Conservation (phyloP, 2,113 vertebrate species). For the Turnix velox region DNA sequence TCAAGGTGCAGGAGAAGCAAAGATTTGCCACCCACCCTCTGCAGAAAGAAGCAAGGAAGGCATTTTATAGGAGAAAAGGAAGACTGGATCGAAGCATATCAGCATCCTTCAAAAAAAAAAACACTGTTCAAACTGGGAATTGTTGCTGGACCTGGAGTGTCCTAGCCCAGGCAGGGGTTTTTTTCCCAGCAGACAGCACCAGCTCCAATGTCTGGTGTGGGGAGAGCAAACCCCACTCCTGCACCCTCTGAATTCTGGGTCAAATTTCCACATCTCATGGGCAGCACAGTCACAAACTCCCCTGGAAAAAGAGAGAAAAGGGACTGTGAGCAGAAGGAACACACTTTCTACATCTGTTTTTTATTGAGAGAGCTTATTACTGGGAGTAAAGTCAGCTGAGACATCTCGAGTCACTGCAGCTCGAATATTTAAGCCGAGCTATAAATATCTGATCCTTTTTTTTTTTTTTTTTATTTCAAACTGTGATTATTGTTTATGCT, state of each 20-base stretch:
- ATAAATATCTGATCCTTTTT: slow-evolving; percentile 31
- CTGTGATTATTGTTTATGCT: slow-evolving; percentile 56
- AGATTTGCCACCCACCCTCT: background rate
- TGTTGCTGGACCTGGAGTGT: background rate
- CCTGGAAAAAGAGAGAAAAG: background rate
- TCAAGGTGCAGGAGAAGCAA: background rate
- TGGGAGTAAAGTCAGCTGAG: slow-evolving; percentile 58
- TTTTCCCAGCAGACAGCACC: background rate
- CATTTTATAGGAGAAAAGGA: background rate
- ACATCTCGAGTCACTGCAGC: slow-evolving; percentile 40
- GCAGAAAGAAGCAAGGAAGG: background rate
- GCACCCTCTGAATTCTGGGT: background rate
- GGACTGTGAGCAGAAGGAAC: slow-evolving; percentile 18
- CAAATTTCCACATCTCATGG: background rate
- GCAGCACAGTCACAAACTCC: background rate
- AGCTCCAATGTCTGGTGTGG: background rate
- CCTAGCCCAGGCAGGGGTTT: rapidly evolving
- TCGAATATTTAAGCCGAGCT: slow-evolving; percentile 56
- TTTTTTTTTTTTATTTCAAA: background rate
- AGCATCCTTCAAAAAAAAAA: background rate
- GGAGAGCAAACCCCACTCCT: rapidly evolving
- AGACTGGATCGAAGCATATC: background rate
- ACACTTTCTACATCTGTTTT: slow-evolving; percentile 66
- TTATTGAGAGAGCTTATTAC: slow-evolving; percentile 63
- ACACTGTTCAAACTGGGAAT: background rate